Evolutionary conservation across 2,113 vertebrate species (phyloP), one percentile per base, ranked within the genome.

Genomic region (Sminthopsis crassicaudata): DNA sequence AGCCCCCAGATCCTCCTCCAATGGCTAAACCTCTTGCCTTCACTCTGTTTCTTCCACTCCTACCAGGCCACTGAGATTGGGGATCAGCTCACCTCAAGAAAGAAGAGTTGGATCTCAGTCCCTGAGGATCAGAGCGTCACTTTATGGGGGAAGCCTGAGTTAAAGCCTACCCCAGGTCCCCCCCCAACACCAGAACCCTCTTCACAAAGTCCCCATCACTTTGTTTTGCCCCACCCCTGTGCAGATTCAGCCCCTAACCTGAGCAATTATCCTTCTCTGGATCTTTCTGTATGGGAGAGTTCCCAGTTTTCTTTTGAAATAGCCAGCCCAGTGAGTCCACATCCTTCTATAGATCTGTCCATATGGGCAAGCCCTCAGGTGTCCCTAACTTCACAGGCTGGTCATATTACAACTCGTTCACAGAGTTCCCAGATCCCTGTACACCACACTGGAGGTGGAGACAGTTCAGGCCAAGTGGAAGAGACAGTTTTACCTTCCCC

Each of bases 401-500:
- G 4, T 14, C 42, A 3, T 42, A 55, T 36, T 53, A n/a, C 46
- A 27, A 30, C 3, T 92, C 30, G 94, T 84, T 42, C 36, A 42
- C 67, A 8, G 36, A 84, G 1, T 1, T 8, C 67, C 36, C 67
- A 22, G 23, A 3, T 36, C n/a, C 8, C n/a, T 84, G 8, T 42
- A 10, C 67, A 42, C 42, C 46, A 8, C 19, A 19, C 9, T 16
- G 89, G 89, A 25, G 89, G 89, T 30, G 89, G 46, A 46, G 89
- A 51, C 46, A 46, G 46, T 19, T 89, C 0, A 0, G 11, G 42
- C 50, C 90, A 26, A 0, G 0, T 2, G 19, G 48, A 91, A 25
- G 53, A 90, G 27, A 11, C 0, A 1, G 22, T 2, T 3, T 48
- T 27, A 6, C 24, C 2, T 0, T 2, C 0, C 0, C 9, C 0